Conservation (phyloP, 2,888 invertebrate species). For the Lobophora halterata region DNA sequence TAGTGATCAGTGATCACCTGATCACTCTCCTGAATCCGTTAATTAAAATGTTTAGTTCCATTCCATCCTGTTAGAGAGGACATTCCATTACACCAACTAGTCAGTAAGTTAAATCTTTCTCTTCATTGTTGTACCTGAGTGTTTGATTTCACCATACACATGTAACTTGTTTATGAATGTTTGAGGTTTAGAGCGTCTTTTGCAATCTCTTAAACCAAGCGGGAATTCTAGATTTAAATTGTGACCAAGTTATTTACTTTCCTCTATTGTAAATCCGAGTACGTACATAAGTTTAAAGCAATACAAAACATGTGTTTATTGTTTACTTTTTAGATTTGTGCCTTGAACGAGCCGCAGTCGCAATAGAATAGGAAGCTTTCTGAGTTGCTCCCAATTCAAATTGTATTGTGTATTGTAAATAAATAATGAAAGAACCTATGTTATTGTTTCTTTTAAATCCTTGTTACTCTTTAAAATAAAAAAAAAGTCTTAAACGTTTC, state of each 20-base stretch:
- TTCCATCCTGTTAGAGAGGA: conserved; percentile 17
- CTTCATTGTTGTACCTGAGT: conserved; percentile 13
- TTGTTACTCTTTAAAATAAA: not conserved
- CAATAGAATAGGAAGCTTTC: conserved; percentile 51
- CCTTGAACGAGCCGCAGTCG: conserved; percentile 51
- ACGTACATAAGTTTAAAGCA: not conserved
- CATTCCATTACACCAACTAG: conserved; percentile 26
- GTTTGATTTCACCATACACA: too few relatives aligned
- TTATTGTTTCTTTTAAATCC: conserved; percentile 28
- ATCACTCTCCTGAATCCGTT: not conserved
- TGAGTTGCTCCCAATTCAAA: conserved; percentile 59
- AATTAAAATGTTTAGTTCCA: conserved; percentile 6
- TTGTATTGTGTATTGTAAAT: conserved; percentile 70
- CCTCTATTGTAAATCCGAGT: conserved; percentile 2
- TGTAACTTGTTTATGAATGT: conserved; percentile 12
- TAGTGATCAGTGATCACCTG: too few relatives aligned
- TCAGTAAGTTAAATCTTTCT: conserved; percentile 23
- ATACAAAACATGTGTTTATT: too few relatives aligned
- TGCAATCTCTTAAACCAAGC: not conserved
- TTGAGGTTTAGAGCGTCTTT: not conserved
- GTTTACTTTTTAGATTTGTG: conserved; percentile 53
- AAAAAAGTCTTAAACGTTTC: too few relatives aligned
- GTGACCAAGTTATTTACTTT: conserved; percentile 1
- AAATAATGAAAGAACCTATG: conserved; percentile 46
- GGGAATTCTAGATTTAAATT: too few relatives aligned